Percentiles rank a stretch among this genome's conserved stretches.
Evolutionary conservation across 2,113 vertebrate species (phyloP).

Genomic region (Psilopogon haemacephalus): DNA sequence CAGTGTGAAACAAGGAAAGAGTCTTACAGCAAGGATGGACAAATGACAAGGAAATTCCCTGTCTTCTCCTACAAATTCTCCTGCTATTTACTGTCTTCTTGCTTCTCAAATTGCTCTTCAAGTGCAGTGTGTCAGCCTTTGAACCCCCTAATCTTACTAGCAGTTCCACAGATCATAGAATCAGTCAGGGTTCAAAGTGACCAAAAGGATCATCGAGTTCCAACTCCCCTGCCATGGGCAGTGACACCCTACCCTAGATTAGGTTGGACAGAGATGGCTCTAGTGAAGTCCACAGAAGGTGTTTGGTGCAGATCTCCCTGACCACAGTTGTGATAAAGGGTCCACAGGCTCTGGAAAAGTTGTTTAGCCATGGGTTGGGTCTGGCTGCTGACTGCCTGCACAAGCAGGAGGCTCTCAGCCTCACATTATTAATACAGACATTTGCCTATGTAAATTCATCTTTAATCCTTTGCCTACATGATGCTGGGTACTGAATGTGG

Average conservation of each 20-base stretch:
- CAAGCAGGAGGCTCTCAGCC: background rate
- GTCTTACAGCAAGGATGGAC: background rate
- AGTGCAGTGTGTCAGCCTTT: background rate
- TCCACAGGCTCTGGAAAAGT: background rate
- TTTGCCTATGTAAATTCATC: background rate
- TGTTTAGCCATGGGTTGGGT: background rate
- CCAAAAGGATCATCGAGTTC: too few species aligned
- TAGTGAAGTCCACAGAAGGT: background rate
- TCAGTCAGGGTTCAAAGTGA: too few species aligned
- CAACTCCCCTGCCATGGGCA: too few species aligned
- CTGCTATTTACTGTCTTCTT: background rate
- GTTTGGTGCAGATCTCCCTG: background rate
- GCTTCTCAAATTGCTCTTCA: background rate
- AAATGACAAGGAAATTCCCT: constrained; percentile 2
- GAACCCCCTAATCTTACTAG: too few species aligned
- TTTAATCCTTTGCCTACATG: background rate
- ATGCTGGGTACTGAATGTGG: background rate
- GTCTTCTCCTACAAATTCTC: background rate
- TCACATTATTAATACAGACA: background rate
- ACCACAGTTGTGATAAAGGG: background rate
- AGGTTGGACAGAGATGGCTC: too few species aligned
- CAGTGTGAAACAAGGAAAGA: background rate
- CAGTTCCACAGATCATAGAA: too few species aligned
- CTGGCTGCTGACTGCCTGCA: background rate
- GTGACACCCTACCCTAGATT: too few species aligned